Base-by-base conservation (phyloP, 2,888 invertebrate genomes). In the Halocaridina rubra region DNA sequence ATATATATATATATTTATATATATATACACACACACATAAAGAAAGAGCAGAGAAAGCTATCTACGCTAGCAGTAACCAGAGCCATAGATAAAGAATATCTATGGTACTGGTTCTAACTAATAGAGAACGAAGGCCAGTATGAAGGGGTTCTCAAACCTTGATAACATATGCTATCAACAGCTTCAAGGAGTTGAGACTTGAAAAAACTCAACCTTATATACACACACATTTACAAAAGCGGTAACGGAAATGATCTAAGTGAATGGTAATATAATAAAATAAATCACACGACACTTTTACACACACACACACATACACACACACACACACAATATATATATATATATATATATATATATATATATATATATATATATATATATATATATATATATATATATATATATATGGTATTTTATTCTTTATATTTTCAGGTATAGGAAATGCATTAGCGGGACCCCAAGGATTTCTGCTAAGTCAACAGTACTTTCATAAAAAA, bases 381-480 rank as follows among this genome's bases (percentile, higher is more conserved):
- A 53, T 13, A 53, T 53, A 53, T 53, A 53, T 53, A 53, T 53
- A 53, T 53, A 53, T 53, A 53, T 53, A 4, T 3, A 53, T 53
- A 53, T 13, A 3, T 53, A 53, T 53, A 53, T 53, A 53, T 53
- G 19, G 3, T 53, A 2, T 5, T 53, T 53, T 53, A 3, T 53
- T 53, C 19, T 3, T 53, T 19, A 10, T 10, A 53, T 53, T 53
- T 53, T 13, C 76, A 78, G 82, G 78, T 33, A 22, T 57, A 8
- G 82, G 82, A 16, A 78, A 27, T 24, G 33, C 72, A 5, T 32
- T 84, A 39, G 59, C 39, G 3, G 0, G 2, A 1, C 82, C 75
- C 24, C 82, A 84, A 30, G 72, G 82, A 77, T 78, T 84, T 71
- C 71, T 84, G 30, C 32, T 72, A 29, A 33, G 77, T n/a, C 82